Base-by-base conservation (phyloP, 2,888 invertebrate species). In the Heliconius charithonia region DNA sequence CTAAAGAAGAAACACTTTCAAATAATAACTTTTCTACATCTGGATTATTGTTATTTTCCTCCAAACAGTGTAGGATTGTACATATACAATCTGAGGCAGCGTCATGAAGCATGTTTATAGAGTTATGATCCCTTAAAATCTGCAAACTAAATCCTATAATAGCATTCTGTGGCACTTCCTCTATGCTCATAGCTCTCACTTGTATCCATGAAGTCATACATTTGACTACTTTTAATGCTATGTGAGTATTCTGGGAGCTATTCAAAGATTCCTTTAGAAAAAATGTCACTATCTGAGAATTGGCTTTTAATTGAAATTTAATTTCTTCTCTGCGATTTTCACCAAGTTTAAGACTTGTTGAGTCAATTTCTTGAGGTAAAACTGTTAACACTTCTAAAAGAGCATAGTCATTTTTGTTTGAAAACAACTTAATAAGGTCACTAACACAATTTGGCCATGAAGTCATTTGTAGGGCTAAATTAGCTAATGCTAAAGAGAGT, bases 191-290 rank as follows among this genome's bases (percentile, higher is more conserved):
- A 22, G 97, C 98, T 85, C 97, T 97, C 19, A 98, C 97, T 77
- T 97, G 96, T 84, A 99, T 96, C 99, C 99, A 99, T 13, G 98
- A 98, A 0, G 98, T 98, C 90, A 98, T 97, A 91, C 99, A 99
- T 84, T 97, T 96, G 76, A 98, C 95, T 45, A 98, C 97, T 90
- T 97, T 97, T 76, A 96, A 93, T 73, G 97, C 96, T 81, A 97
- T 96, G 87, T 96, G 96, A 81, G 96, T 92, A 88, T 97, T 97
- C 80, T 96, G 96, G 27, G 96, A 96, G 84, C 93, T 97, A 83
- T 96, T 96, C 81, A 97, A 93, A 84, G 97, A 98, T 85, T 97
- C 96, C 89, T 97, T 97, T 85, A 99, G 93, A 90, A 98, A 97
- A 85, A 97, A 96, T 78, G 97, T 95, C 25, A 99, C 97, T 82